Conservation (phyloP, 2,797 vertebrate genomes). For the Danio aesculapii region DNA sequence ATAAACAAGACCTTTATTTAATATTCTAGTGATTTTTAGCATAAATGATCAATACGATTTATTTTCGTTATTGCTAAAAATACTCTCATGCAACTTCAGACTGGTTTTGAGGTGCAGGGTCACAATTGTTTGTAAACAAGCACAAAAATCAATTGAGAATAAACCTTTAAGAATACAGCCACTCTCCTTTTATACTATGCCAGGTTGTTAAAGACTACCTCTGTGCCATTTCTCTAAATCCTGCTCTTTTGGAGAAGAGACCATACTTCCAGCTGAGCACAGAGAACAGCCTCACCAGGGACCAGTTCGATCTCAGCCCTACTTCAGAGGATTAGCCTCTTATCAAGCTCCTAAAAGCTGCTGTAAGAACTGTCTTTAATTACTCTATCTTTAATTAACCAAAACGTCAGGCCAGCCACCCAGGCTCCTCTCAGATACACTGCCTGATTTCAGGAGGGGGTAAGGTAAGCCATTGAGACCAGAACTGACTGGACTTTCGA, state of each 20-base stretch:
- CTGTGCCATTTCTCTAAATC: conserved; percentile 66
- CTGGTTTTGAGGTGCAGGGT: no score
- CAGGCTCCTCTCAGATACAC: conserved; percentile 61
- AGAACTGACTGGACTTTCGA: conserved; percentile 19
- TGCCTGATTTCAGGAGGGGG: conserved; percentile 19
- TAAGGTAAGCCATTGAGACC: background rate
- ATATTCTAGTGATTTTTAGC: no score
- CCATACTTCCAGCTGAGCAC: conserved; percentile 70
- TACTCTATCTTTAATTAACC: conserved; percentile 86
- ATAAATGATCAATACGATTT: no score
- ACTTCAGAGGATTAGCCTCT: conserved; percentile 84
- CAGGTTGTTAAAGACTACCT: conserved; percentile 44
- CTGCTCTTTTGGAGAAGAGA: conserved; percentile 66
- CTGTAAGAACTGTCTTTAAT: conserved; percentile 81
- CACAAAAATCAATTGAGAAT: background rate
- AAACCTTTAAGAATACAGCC: background rate
- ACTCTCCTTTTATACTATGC: background rate
- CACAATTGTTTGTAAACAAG: background rate
- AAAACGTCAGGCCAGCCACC: conserved; percentile 77
- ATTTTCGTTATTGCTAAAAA: no score
- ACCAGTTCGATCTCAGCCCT: conserved; percentile 78
- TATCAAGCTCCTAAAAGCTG: conserved; percentile 79
- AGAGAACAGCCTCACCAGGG: conserved; percentile 67
- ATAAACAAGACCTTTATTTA: no score
- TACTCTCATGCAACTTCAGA: no score